A percentile compares a stretch with the other conserved stretches of the same genome.
These are phyloP conservation scores for Puffinus mauretanicus DNA, from an alignment of 2,113 vertebrate genomes.

Conservation along the genomic window DNA sequence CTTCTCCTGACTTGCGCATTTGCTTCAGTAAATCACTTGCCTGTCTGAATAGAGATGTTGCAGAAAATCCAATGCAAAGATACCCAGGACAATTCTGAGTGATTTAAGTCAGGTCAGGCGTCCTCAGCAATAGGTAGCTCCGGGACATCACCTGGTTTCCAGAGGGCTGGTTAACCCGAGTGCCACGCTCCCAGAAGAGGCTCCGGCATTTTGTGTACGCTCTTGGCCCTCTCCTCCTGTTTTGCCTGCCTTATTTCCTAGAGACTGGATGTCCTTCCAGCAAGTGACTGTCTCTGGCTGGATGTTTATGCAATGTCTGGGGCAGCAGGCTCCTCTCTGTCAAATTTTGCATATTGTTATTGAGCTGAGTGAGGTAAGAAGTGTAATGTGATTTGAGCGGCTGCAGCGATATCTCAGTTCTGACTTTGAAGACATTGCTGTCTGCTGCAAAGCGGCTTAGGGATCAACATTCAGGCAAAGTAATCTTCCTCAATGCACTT, in stretches of 20 bases:
- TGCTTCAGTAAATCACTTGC: not conserved
- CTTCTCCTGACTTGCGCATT: not conserved
- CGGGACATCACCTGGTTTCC: not conserved
- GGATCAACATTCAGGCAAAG: not conserved
- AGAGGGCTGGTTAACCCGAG: not conserved
- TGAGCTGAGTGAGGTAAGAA: not conserved
- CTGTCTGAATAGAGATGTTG: not conserved
- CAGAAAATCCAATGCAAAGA: not conserved
- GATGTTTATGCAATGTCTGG: constrained; percentile 11
- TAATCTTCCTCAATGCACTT: not conserved
- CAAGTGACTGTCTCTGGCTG: not conserved
- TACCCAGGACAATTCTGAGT: not conserved
- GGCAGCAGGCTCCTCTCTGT: constrained; percentile 20
- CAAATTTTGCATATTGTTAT: not conserved
- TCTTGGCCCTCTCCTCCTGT: not conserved
- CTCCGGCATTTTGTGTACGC: not conserved
- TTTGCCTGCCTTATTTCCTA: not conserved
- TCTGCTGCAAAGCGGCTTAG: not conserved
- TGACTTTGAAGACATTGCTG: not conserved
- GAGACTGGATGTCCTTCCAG: constrained; percentile 30
- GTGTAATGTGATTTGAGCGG: constrained; percentile 2
- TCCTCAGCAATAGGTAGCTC: not conserved
- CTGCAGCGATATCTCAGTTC: not conserved
- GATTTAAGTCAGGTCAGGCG: not conserved
- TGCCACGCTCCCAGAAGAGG: not conserved